Percentiles rank a stretch among this genome's conserved stretches.
These are phyloP conservation scores for Ptilorrhoa leucosticta DNA, from an alignment of 2,113 vertebrate species.

Conservation along the genomic window DNA sequence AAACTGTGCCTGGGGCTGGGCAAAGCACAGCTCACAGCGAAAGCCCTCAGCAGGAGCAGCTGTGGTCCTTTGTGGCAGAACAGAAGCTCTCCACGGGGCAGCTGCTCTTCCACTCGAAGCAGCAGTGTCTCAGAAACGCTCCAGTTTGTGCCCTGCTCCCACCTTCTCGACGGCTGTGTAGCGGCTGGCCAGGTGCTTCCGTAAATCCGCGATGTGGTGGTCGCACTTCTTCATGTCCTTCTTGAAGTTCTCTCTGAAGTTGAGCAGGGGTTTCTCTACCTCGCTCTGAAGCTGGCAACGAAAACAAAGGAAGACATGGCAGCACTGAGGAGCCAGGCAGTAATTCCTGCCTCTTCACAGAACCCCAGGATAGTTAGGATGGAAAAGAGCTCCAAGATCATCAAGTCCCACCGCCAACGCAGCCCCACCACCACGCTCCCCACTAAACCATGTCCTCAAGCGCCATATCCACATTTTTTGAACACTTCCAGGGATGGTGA, in stretches of 20 bases:
- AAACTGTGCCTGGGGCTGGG: rapidly evolving
- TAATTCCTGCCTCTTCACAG: neutral
- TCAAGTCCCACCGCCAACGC: neutral
- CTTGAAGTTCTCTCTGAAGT: constrained; percentile 96
- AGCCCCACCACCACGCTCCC: neutral
- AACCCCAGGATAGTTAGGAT: neutral
- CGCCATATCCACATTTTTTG: neutral
- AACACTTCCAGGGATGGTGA: neutral
- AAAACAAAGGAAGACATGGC: neutral
- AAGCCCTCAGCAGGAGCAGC: neutral
- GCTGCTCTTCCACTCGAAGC: neutral
- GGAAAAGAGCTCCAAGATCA: neutral
- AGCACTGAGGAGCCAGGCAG: neutral
- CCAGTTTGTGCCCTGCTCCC: neutral
- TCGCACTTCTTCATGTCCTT: constrained; percentile 98
- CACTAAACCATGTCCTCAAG: neutral
- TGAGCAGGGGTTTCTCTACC: constrained; percentile 94
- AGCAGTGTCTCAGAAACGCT: neutral
- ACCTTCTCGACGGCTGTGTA: constrained; percentile 91
- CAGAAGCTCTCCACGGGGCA: neutral
- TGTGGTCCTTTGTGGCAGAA: neutral
- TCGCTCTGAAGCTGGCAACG: constrained; percentile 88
- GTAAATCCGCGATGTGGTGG: constrained; percentile 90
- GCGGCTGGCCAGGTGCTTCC: constrained; percentile 92
- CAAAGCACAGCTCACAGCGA: neutral